Percentiles rank a stretch among this genome's conserved stretches.
phyloP scores from a whole-genome alignment of 2,888 invertebrate genomes.

The Drosophila aldrichi region DNA sequence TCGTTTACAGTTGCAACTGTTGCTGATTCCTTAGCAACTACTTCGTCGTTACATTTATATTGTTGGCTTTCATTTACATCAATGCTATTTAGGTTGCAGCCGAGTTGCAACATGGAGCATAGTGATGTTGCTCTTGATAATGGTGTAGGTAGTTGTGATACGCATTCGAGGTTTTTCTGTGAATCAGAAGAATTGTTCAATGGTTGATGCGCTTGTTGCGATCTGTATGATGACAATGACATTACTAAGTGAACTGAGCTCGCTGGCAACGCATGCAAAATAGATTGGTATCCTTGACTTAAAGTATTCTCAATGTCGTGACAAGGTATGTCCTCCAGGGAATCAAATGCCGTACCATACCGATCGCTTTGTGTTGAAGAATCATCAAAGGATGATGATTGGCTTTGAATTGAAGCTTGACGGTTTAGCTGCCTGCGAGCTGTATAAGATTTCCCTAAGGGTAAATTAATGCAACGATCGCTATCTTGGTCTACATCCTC shows the following conservation, averaged over 20 bases:
- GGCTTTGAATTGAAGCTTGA: constrained; percentile 20
- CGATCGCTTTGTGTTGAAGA: constrained; percentile 22
- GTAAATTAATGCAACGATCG: not conserved
- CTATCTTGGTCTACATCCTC: not conserved
- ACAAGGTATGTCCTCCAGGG: not conserved
- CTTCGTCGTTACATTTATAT: constrained; percentile 2
- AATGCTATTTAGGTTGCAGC: not conserved
- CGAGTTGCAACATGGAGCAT: constrained; percentile 19
- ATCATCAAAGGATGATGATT: constrained; percentile 13
- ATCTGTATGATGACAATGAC: constrained; percentile 38
- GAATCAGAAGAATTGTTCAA: constrained; percentile 8
- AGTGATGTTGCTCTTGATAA: constrained; percentile 6
- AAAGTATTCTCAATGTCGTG: not conserved
- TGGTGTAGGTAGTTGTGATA: not conserved
- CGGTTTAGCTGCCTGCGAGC: constrained; percentile 7
- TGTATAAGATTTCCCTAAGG: no score
- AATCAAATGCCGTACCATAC: constrained; percentile 39
- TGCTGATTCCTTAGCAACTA: not conserved
- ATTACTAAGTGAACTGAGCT: constrained; percentile 30
- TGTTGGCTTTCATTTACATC: not conserved
- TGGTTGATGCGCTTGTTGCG: constrained; percentile 19
- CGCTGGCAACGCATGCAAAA: not conserved
- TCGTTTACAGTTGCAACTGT: not conserved
- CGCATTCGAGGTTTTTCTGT: not conserved
- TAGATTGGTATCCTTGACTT: not conserved